A percentile compares a stretch with the other conserved stretches of the same genome.
Conservation (phyloP, 2,888 invertebrate species). For the Melipona bicolor region DNA sequence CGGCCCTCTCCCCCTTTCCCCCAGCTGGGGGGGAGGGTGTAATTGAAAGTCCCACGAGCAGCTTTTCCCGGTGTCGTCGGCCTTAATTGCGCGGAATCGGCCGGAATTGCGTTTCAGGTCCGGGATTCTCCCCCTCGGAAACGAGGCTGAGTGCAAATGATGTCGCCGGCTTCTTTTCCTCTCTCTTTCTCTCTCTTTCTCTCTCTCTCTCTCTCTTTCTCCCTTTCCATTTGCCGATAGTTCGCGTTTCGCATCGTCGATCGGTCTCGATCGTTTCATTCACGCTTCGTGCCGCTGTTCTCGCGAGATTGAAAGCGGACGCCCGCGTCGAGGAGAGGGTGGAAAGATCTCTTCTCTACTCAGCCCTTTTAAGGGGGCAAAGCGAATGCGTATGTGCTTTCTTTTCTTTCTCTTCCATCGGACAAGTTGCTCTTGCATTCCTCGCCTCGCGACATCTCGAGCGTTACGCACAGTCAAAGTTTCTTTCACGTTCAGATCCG, state of each 20-base stretch:
- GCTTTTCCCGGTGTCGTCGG: constrained; percentile 49
- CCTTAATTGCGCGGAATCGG: constrained; percentile 54
- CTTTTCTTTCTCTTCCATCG: not conserved
- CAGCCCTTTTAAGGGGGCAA: not conserved
- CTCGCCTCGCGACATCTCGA: not conserved
- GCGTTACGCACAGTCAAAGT: not conserved
- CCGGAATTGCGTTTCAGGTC: constrained; percentile 43
- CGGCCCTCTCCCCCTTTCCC: no score
- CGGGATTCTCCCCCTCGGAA: constrained; percentile 32
- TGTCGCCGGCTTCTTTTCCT: constrained; percentile 20
- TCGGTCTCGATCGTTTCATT: not conserved
- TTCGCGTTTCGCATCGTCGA: constrained; percentile 17
- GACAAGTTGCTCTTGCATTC: not conserved
- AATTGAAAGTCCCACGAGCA: constrained; percentile 53
- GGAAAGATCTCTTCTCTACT: not conserved
- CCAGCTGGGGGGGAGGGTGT: not conserved
- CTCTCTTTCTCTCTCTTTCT: no score
- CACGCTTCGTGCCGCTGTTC: not conserved
- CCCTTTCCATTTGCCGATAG: not conserved
- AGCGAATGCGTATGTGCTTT: not conserved
- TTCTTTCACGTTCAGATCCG: not conserved
- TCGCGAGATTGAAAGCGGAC: no score
- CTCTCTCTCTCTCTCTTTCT: no score
- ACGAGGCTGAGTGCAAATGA: constrained; percentile 37
- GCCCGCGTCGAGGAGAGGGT: no score